Evolutionary conservation across 2,113 vertebrate genomes (phyloP).

Genomic region (Chrysemys picta): DNA sequence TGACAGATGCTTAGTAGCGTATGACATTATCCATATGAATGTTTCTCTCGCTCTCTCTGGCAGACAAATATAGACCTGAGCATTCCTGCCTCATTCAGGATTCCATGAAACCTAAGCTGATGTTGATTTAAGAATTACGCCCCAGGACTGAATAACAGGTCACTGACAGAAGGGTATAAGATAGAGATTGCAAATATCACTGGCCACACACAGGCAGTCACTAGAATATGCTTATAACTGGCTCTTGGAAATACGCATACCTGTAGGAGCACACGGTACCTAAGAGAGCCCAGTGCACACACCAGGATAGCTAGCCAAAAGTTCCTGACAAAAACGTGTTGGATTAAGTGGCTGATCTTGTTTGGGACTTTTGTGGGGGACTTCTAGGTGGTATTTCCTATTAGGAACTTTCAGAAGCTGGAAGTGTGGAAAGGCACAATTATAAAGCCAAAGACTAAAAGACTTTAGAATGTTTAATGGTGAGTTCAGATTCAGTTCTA

Average conservation of each 20-base stretch:
- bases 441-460: not conserved
- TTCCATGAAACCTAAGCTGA: slow-evolving; percentile 73
- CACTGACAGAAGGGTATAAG: slow-evolving; percentile 71
- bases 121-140: slow-evolving; percentile 78
- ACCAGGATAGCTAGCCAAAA: not conserved
- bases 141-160: slow-evolving; percentile 70
- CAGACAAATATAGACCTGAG: slow-evolving; percentile 66
- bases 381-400: not conserved
- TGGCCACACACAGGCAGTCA: slow-evolving; percentile 74
- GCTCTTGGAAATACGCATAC: not conserved
- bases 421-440: not conserved
- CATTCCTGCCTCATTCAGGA: slow-evolving; percentile 67
- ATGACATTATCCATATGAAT: slow-evolving; percentile 34
- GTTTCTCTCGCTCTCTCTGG: slow-evolving; percentile 34
- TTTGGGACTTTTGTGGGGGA: not conserved
- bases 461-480: not conserved
- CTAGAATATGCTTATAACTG: not conserved
- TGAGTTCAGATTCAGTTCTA: not conserved
- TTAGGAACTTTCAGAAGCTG: not conserved
- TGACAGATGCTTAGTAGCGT: slow-evolving; percentile 67
- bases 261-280: not conserved
- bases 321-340: not conserved
- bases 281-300: fast-evolving
- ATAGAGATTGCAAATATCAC: slow-evolving; percentile 64
- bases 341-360: not conserved